phyloP scores from a whole-genome alignment of 1,140 invertebrate genomes.

The Pararge aegeria region DNA sequence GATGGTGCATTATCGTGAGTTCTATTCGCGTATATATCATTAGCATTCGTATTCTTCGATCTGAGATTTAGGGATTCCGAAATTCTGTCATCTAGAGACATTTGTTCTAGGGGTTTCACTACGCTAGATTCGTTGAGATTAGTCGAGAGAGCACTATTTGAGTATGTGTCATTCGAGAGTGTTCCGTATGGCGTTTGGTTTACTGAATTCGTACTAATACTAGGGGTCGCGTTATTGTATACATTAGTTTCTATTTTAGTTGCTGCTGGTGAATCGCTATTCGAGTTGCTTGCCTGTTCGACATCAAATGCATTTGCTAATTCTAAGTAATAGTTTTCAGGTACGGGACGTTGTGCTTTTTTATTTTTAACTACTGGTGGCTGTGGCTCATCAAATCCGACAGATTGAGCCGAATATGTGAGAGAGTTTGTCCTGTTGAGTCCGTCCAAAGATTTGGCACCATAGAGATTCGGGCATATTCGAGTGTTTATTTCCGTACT shows the following conservation, averaged over 20 bases:
- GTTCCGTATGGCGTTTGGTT: conserved; percentile 33
- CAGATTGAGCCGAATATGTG: conserved; percentile 27
- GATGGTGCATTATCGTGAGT: conserved; percentile 32
- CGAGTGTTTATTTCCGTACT: conserved; percentile 36
- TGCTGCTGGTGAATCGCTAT: conserved; percentile 24
- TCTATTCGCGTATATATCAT: conserved; percentile 53
- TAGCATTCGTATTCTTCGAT: conserved; percentile 61
- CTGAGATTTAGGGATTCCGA: conserved; percentile 72
- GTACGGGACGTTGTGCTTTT: background rate
- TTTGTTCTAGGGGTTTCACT: conserved; percentile 44
- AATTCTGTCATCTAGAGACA: conserved; percentile 72
- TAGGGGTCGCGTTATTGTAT: conserved; percentile 42
- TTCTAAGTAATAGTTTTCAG: conserved; percentile 12
- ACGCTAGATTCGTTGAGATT: conserved; percentile 34
- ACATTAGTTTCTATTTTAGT: conserved; percentile 14
- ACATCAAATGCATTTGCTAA: conserved; percentile 30
- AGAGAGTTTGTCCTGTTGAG: conserved; percentile 32
- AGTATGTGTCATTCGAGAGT: conserved; percentile 38
- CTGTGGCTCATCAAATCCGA: conserved; percentile 61
- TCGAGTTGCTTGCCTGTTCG: conserved; percentile 59
- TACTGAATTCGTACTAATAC: conserved; percentile 24
- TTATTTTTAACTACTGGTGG: conserved; percentile 38
- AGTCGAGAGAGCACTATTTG: conserved; percentile 42
- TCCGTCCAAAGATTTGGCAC: conserved; percentile 66
- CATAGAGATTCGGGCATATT: conserved; percentile 47